A percentile compares a stretch with the other conserved stretches of the same genome.
Conservation (phyloP, 2,888 invertebrate genomes). For the Encarsia formosa region DNA sequence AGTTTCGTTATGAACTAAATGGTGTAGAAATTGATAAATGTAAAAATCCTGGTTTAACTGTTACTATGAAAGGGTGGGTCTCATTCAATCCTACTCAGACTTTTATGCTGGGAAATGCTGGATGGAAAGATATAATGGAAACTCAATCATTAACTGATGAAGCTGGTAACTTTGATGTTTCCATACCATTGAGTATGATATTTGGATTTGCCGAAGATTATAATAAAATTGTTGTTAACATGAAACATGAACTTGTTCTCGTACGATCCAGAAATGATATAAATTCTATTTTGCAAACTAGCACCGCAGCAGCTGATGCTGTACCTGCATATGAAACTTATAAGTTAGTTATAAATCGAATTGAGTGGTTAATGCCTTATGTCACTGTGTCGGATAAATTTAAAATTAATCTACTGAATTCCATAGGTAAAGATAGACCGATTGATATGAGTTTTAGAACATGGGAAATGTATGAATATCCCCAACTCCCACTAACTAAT, state of each 20-base stretch:
- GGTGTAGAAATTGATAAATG: no score
- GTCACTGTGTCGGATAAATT: conserved; percentile 12
- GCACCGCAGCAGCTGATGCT: not conserved
- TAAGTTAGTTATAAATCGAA: conserved; percentile 31
- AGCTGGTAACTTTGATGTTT: conserved; percentile 36
- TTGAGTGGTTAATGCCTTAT: conserved; percentile 29
- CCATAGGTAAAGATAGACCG: conserved; percentile 35
- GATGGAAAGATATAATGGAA: no score
- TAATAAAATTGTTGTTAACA: conserved; percentile 12
- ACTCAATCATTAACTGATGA: conserved; percentile 20
- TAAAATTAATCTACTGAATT: conserved; percentile 31
- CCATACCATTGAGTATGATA: conserved; percentile 39
- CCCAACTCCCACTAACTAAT: conserved; percentile 37
- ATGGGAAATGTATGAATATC: conserved; percentile 35
- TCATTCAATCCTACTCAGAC: no score
- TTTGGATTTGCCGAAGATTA: conserved; percentile 22
- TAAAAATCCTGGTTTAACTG: no score
- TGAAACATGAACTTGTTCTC: conserved; percentile 33
- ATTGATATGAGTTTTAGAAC: conserved; percentile 21
- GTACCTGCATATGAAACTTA: conserved; percentile 33
- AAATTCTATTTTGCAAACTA: conserved; percentile 32
- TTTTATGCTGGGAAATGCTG: no score
- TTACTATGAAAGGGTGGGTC: no score
- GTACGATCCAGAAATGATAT: conserved; percentile 36
- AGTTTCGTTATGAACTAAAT: no score